Base-by-base conservation (phyloP, 2,113 vertebrate species). In the Gila orcuttii region DNA sequence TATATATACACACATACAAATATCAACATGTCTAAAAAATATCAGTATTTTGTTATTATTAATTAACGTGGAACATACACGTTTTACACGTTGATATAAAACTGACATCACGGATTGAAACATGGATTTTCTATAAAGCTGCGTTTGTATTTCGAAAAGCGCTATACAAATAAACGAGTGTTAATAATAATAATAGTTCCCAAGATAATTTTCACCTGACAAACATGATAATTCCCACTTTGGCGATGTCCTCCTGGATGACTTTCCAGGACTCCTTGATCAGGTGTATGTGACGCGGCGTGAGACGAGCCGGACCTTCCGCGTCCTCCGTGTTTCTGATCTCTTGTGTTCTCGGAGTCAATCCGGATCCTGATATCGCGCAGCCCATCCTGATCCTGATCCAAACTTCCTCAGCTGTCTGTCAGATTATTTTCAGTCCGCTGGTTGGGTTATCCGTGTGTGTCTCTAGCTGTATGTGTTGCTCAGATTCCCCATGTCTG, bases 221-320 rank as follows among this genome's bases (percentile, higher is more conserved):
- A 68, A 96, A 96, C 91, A 96, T 93, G 71, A 96, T 96, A 68
- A 96, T 95, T 71, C 95, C 95, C 89, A 94, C 94, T 93, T 94
- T 95, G 12, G 95, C 94, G 23, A 96, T 96, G 36, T 96, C 95
- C 75, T 96, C 93, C 84, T 92, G 91, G 81, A 96, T 96, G 92
- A 96, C 93, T 93, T 92, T 95, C 95, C 95, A 96, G 0, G 95
- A 95, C n/a, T 94, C 93, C 45, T 93, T 93, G 82, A 96, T 95
- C 90, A 94, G 93, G 68, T 92, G 86, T 42, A 95, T 91, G 50
- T 95, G 94, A n/a, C 91, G 84, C 75, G 89, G 87, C 64, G 76
- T 92, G 83, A 90, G 93, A 78, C 74, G 82, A 59, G 68, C 79
- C 36, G 71, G 86, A 21, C 76, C 25, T 6, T 79, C 85, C 50